These are phyloP conservation scores for Watsonalla cultraria DNA, from an alignment of 2,888 invertebrate genomes.

Conservation along the genomic window DNA sequence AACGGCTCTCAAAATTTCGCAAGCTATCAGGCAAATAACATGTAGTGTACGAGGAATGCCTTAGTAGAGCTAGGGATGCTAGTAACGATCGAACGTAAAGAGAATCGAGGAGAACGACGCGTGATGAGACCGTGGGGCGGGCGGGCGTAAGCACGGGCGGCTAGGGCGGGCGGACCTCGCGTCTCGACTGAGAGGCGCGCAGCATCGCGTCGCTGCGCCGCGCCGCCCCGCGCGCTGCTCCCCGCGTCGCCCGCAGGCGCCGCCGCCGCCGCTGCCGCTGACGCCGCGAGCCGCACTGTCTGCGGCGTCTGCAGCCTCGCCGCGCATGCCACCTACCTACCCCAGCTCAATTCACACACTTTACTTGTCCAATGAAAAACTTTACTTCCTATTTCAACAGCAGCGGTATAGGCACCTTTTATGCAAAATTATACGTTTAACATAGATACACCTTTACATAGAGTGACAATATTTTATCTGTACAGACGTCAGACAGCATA, in stretches of 20 bases:
- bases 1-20: slow-evolving; percentile 36
- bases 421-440: too few relatives aligned
- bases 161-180: slow-evolving; percentile 79
- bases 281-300: slow-evolving; percentile 56
- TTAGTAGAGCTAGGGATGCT: slow-evolving; percentile 30
- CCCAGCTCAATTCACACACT: slow-evolving; percentile 1
- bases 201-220: slow-evolving; percentile 81
- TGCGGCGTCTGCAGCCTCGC: slow-evolving; percentile 68
- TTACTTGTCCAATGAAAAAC: slow-evolving; percentile 8
- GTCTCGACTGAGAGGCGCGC: slow-evolving; percentile 83
- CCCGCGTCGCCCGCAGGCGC: slow-evolving; percentile 50
- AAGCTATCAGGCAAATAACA: slow-evolving; percentile 22
- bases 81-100: slow-evolving; percentile 44
- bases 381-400: slow-evolving; percentile 10
- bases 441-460: too few relatives aligned
- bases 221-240: slow-evolving; percentile 54
- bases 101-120: slow-evolving; percentile 47
- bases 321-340: slow-evolving; percentile 22
- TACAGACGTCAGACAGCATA: too few relatives aligned
- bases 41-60: slow-evolving; percentile 29
- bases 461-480: too few relatives aligned
- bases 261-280: slow-evolving; percentile 48
- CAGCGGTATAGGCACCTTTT: too few relatives aligned
- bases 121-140: slow-evolving; percentile 62
- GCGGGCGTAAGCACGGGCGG: slow-evolving; percentile 67